These are phyloP conservation scores for Brachypteracias leptosomus DNA, from an alignment of 2,113 vertebrate genomes.

Conservation along the genomic window DNA sequence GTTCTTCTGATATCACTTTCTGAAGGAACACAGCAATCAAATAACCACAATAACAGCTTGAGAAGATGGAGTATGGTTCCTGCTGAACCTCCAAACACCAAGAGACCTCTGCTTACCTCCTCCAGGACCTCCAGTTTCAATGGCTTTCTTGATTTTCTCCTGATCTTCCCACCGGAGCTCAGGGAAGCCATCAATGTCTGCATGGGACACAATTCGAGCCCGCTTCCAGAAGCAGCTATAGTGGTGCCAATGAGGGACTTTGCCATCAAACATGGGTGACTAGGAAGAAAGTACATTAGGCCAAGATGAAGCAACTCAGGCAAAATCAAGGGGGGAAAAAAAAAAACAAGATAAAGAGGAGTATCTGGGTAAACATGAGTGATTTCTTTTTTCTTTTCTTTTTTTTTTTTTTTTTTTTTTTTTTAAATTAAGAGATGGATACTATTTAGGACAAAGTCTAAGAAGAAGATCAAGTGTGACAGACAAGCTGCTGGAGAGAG, in stretches of 20 bases:
- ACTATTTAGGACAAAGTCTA: neutral
- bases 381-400: neutral
- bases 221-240: constrained; percentile 97
- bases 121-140: constrained; percentile 84
- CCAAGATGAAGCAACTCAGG: neutral
- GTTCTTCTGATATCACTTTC: neutral
- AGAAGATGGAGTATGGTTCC: neutral
- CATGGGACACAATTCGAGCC: constrained; percentile 79
- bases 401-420: neutral
- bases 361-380: neutral
- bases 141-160: constrained; percentile 93
- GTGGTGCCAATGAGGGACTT: constrained; percentile 97
- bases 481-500: neutral
- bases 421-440: neutral
- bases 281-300: constrained; percentile 45
- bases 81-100: neutral
- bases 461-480: neutral
- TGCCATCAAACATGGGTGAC: constrained; percentile 98
- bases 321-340: neutral
- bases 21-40: neutral
- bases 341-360: neutral
- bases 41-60: neutral
- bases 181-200: constrained; percentile 86
- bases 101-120: constrained; percentile 43
- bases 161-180: constrained; percentile 96